Conservation (phyloP, 2,888 invertebrate genomes). For the Acanthosepion lycidas region DNA sequence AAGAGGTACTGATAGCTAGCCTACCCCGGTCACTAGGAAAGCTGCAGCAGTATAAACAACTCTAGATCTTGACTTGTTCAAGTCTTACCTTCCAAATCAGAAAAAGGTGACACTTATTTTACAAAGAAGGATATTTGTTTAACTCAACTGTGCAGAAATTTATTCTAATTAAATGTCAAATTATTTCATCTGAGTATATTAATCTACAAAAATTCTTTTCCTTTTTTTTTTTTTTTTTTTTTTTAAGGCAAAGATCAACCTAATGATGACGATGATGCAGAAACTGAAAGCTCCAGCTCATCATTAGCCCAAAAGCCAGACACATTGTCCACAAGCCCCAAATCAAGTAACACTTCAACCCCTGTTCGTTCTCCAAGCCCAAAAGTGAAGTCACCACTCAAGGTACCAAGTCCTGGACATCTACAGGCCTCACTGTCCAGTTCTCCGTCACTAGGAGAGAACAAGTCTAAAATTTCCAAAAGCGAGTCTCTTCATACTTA, state of each 20-base stretch:
- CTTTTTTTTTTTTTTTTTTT: background rate
- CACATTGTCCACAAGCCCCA: background rate
- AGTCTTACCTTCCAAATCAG: too few relatives aligned
- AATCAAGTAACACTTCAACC: background rate
- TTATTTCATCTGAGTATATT: too few relatives aligned
- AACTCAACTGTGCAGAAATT: too few relatives aligned
- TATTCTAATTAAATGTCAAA: too few relatives aligned
- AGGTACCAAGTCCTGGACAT: background rate
- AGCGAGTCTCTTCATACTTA: background rate
- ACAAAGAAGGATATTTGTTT: too few relatives aligned
- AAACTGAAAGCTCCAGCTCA: background rate
- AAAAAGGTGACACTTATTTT: too few relatives aligned
- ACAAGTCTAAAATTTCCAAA: background rate
- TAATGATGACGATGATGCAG: background rate
- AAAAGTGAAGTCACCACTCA: background rate
- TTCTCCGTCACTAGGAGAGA: background rate
- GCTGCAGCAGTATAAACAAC: too few relatives aligned
- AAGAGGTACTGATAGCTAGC: too few relatives aligned
- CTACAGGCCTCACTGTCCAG: background rate
- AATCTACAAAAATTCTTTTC: background rate
- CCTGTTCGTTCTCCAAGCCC: background rate
- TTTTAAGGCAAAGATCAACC: background rate
- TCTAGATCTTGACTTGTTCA: too few relatives aligned
- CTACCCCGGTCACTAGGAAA: too few relatives aligned
- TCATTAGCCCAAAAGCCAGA: background rate